These are phyloP conservation scores for Polypedilum pembai DNA, from an alignment of 1,140 invertebrate species.

Conservation along the genomic window DNA sequence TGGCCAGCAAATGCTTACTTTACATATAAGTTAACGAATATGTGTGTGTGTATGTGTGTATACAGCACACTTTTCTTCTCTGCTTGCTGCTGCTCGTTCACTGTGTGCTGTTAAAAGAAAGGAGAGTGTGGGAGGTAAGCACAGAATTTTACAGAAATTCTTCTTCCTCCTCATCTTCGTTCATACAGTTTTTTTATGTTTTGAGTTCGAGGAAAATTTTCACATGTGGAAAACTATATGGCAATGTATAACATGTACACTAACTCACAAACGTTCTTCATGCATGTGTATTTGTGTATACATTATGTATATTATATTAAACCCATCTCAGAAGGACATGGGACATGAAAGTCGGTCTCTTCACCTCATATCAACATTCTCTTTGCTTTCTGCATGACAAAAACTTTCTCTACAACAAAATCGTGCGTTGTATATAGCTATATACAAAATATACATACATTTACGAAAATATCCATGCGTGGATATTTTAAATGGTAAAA, in stretches of 20 bases:
- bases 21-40: slow-evolving; percentile 10
- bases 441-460: background rate
- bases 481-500: slow-evolving; percentile 28
- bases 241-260: too few species aligned
- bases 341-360: slow-evolving; percentile 21
- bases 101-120: background rate
- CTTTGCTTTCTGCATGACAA: slow-evolving; percentile 2
- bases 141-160: slow-evolving; percentile 25
- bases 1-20: slow-evolving; percentile 7
- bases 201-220: slow-evolving; percentile 21
- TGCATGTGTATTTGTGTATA: background rate
- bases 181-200: slow-evolving; percentile 23
- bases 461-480: slow-evolving; percentile 25
- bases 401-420: background rate
- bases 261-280: too few species aligned
- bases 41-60: background rate
- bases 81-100: background rate
- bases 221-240: slow-evolving; percentile 23
- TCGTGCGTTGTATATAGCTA: background rate
- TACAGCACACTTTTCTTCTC: background rate
- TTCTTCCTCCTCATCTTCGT: background rate
- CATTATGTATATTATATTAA: background rate
- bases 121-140: background rate
- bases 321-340: slow-evolving; percentile 26
- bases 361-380: background rate